phyloP scores from a whole-genome alignment of 2,797 vertebrate species.

The Neostethus bicornis region DNA sequence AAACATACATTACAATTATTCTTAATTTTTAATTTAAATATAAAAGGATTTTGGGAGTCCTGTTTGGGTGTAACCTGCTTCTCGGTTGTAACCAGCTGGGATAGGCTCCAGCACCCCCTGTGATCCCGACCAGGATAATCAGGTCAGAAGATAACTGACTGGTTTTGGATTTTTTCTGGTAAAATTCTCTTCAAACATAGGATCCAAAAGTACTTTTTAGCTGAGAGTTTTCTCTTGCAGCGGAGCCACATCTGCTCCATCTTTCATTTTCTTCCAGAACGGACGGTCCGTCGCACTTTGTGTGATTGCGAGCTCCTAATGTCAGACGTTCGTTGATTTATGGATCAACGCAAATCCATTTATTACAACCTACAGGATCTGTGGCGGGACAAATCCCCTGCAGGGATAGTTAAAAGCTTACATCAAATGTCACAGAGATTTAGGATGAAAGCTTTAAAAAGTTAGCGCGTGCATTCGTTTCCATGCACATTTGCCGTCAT shows the following conservation, averaged over 20 bases:
- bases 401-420: constrained; percentile 57
- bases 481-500: constrained; percentile 31
- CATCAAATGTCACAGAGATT: constrained; percentile 70
- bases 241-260: constrained; percentile 41
- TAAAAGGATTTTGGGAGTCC: no score
- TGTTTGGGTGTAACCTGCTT: no score
- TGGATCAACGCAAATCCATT: constrained; percentile 62
- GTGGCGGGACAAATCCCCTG: constrained; percentile 54
- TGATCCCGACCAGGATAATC: no score
- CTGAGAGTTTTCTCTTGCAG: no score
- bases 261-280: constrained; percentile 20
- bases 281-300: constrained; percentile 35
- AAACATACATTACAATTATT: no score
- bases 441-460: constrained; percentile 42
- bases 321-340: constrained; percentile 50
- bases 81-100: no score
- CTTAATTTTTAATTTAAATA: no score
- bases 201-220: no score
- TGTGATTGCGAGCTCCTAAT: constrained; percentile 53
- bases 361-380: constrained; percentile 59
- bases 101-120: no score
- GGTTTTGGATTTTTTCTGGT: no score
- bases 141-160: no score
- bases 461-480: constrained; percentile 19
- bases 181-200: no score